These are phyloP conservation scores for Glyptemys insculpta DNA, from an alignment of 2,797 vertebrate genomes.

Conservation along the genomic window DNA sequence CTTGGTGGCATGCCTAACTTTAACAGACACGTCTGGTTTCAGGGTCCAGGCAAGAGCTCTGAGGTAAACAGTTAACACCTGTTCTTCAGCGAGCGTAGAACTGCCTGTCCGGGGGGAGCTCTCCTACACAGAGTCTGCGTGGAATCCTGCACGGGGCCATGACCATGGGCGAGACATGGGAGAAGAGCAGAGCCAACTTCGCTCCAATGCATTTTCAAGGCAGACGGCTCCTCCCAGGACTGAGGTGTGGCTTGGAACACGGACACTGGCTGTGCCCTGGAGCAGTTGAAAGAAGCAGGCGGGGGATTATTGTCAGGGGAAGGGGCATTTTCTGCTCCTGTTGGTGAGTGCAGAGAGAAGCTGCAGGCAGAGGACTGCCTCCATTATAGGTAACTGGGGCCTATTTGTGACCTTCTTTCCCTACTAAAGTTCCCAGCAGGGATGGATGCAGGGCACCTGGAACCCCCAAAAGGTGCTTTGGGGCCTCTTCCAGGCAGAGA, in stretches of 20 bases:
- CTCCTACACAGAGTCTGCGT: background rate
- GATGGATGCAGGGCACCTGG: no score
- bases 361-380: rapidly evolving
- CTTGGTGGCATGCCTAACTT: background rate
- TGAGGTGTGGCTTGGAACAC: background rate
- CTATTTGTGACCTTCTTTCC: constrained; percentile 2
- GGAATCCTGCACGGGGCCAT: background rate
- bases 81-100: background rate
- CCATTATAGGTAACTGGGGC: background rate
- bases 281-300: background rate
- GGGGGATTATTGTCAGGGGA: background rate
- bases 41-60: background rate
- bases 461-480: no score
- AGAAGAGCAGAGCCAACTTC: background rate
- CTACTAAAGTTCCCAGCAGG: constrained; percentile 19
- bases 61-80: background rate
- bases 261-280: background rate
- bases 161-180: background rate
- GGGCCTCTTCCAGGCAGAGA: no score
- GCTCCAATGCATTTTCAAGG: background rate
- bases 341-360: background rate
- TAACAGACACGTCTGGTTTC: background rate
- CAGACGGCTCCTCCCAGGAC: background rate
- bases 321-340: background rate
- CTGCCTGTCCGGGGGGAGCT: background rate